Base-by-base conservation (phyloP, 2,888 invertebrate genomes). In the Thymelicus sylvestris region DNA sequence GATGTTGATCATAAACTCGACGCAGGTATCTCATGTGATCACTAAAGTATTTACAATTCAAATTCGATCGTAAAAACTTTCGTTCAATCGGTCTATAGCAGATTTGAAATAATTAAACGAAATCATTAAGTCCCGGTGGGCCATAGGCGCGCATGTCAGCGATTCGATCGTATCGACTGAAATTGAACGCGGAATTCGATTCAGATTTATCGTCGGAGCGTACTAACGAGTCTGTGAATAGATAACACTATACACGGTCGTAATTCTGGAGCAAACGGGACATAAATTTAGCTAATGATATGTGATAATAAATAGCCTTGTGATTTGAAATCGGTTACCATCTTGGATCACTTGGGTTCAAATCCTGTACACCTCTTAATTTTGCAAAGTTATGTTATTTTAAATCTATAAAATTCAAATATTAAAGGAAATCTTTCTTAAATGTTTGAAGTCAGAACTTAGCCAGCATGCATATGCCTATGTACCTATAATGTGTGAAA, bases 241-340 rank as follows among this genome's bases (percentile, higher is more conserved):
- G 82, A 80, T 82, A 88, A 89, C 89, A 87, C 87, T 85, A 84
- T 79, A 84, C 80, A 80, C 86, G 84, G 85, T 83, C 83, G 89
- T 90, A 87, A 88, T 86, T 91, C 87, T 85, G 75, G 78, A 81
- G 82, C 82, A 82, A 87, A 88, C 82, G 79, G 82, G 84, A 88
- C 87, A 90, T 90, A 90, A 90, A 90, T 91, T 31, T 89, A 88
- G 83, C 86, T 85, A 87, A 90, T 89, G 89, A 90, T 87, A 89
- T 83, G 85, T 85, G 80, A 83, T 80, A 85, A 85, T 81, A 79
- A 77, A 55, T 24, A 55, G 24, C 4, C 55, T 24, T 13, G 57
- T 52, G 52, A 19, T 57, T 57, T 57, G 55, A 24, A 24, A 2
- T 24, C n/a, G 12, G 24, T 24, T 55, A 24, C 55, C 19, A 10